Evolutionary conservation across 2,113 vertebrate genomes (phyloP).

Genomic region (Ondatra zibethicus): DNA sequence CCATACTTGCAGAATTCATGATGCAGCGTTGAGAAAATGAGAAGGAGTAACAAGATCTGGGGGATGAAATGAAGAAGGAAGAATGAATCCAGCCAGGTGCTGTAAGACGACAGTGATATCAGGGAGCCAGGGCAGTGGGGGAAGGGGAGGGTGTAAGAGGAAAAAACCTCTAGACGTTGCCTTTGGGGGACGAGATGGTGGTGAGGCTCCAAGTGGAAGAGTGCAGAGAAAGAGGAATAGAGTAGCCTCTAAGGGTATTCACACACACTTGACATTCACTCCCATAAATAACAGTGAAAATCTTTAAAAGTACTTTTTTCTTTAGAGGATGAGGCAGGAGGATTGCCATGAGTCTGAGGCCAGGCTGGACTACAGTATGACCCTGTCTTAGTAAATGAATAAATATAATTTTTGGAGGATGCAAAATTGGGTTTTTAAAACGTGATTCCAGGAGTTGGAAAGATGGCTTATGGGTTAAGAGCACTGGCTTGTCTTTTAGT

Average conservation of each 20-base stretch:
- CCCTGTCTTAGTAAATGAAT: background rate
- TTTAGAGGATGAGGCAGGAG: background rate
- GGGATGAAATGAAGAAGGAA: background rate
- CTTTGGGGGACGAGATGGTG: background rate
- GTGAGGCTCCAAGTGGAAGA: background rate
- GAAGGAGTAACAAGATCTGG: background rate
- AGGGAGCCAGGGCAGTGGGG: background rate
- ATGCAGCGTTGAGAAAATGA: background rate
- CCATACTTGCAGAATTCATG: conserved; percentile 16
- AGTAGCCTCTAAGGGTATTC: background rate
- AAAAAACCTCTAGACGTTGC: background rate
- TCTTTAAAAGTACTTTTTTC: background rate
- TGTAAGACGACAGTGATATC: background rate
- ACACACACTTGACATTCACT: background rate
- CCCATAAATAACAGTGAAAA: background rate
- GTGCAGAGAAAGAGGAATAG: background rate
- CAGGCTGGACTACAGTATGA: too few species aligned
- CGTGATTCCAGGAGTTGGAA: background rate
- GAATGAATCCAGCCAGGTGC: background rate
- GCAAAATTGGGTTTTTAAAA: background rate
- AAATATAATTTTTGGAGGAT: background rate
- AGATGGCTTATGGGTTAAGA: background rate
- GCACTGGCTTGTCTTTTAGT: background rate
- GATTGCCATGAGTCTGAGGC: background rate
- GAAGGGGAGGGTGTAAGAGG: background rate